Evolutionary conservation across 2,797 vertebrate genomes (phyloP).

Genomic region (Bryconaethiops microstoma): DNA sequence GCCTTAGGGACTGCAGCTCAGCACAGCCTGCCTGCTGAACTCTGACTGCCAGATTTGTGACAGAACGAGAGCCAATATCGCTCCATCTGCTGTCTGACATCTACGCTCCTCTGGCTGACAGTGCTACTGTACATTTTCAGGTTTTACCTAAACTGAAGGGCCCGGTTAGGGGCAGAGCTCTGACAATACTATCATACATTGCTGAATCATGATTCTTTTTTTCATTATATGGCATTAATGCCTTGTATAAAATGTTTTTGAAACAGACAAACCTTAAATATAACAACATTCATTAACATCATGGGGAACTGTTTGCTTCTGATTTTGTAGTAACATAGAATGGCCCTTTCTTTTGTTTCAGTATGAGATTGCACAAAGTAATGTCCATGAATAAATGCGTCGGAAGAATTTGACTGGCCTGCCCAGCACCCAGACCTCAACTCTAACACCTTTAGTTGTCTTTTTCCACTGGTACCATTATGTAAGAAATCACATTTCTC

Average conservation of each 20-base stretch:
- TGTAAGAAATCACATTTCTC: too few species aligned
- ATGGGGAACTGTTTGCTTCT: neutral
- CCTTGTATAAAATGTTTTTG: neutral
- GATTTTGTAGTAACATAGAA: too few species aligned
- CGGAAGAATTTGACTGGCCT: neutral
- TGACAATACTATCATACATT: neutral
- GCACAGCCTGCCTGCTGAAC: slow-evolving; percentile 33
- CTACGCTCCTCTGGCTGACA: neutral
- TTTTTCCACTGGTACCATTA: too few species aligned
- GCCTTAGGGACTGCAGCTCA: slow-evolving; percentile 43
- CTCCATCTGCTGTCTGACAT: slow-evolving; percentile 6
- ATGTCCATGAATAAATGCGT: neutral
- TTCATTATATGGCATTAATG: neutral
- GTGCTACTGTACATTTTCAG: slow-evolving; percentile 8
- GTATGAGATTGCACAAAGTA: neutral
- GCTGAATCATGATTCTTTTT: neutral
- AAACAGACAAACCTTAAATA: neutral
- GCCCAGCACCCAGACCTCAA: too few species aligned
- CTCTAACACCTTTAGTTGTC: neutral
- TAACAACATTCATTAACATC: too few species aligned
- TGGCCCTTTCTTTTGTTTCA: neutral
- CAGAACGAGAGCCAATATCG: neutral
- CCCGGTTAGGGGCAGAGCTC: neutral
- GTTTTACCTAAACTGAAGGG: neutral
- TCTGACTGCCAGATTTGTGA: slow-evolving; percentile 27